A percentile compares a stretch with the other conserved stretches of the same genome.
These are phyloP conservation scores for Eledone cirrhosa DNA, from an alignment of 2,888 invertebrate species.

Conservation along the genomic window DNA sequence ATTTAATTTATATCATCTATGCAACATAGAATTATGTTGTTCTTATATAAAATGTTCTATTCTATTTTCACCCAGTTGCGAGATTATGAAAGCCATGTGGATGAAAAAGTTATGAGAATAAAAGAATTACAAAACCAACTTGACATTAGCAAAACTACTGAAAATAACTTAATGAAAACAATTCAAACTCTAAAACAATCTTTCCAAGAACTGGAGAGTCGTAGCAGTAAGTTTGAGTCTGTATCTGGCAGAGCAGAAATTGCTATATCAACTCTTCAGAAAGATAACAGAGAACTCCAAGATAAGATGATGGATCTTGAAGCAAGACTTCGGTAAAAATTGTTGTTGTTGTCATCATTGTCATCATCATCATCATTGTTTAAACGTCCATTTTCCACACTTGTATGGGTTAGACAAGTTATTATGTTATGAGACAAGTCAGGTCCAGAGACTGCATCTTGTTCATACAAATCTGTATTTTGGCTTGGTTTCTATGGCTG, in stretches of 20 bases:
- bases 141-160: slow-evolving; percentile 60
- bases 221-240: slow-evolving; percentile 55
- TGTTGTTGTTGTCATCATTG: too few relatives aligned
- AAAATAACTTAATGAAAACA: slow-evolving; percentile 50
- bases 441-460: too few relatives aligned
- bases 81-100: slow-evolving; percentile 57
- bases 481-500: too few relatives aligned
- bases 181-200: slow-evolving; percentile 55
- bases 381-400: too few relatives aligned
- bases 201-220: slow-evolving; percentile 58
- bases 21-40: too few relatives aligned
- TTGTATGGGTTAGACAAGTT: too few relatives aligned
- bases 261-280: slow-evolving; percentile 60
- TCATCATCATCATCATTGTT: too few relatives aligned
- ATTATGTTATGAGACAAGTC: too few relatives aligned
- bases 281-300: slow-evolving; percentile 56
- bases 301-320: slow-evolving; percentile 64
- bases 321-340: slow-evolving; percentile 57
- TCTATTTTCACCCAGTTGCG: slow-evolving; percentile 42
- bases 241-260: slow-evolving; percentile 61
- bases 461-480: too few relatives aligned
- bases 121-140: slow-evolving; percentile 55
- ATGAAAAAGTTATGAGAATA: slow-evolving; percentile 61
- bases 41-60: too few relatives aligned
- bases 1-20: too few relatives aligned